Conservation (phyloP, 2,888 invertebrate species). For the Cephus pygmeus region DNA sequence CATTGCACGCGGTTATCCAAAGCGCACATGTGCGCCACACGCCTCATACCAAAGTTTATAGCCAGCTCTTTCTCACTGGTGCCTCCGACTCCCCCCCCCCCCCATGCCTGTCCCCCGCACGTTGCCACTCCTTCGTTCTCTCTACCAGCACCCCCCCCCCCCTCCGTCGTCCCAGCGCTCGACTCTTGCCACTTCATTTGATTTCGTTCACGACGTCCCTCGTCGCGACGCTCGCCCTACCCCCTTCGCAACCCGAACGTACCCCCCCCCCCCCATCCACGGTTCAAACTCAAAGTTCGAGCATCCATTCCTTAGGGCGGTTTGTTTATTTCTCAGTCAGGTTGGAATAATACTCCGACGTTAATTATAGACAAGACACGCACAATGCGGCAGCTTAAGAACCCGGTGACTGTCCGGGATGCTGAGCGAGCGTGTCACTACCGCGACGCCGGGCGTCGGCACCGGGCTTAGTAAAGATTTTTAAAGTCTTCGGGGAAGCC, state of each 20-base stretch:
- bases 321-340: conserved; percentile 49
- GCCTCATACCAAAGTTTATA: conserved; percentile 57
- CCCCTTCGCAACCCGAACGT: too few relatives aligned
- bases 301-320: conserved; percentile 11
- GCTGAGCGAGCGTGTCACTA: not conserved
- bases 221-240: too few relatives aligned
- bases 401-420: not conserved
- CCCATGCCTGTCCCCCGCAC: conserved; percentile 7
- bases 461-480: not conserved
- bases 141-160: conserved; percentile 6
- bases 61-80: conserved; percentile 37
- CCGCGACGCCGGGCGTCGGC: not conserved
- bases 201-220: too few relatives aligned
- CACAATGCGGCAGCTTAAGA: not conserved
- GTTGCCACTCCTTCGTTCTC: conserved; percentile 10
- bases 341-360: conserved; percentile 46
- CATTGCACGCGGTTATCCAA: conserved; percentile 31
- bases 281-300: conserved; percentile 6
- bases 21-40: conserved; percentile 58
- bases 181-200: conserved; percentile 12
- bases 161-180: conserved; percentile 16
- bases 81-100: conserved; percentile 17
- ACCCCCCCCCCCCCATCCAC: not conserved
- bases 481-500: not conserved
- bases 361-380: conserved; percentile 44